Evolutionary conservation across 2,113 vertebrate species (phyloP).

Genomic region (Crotalus viridis): DNA sequence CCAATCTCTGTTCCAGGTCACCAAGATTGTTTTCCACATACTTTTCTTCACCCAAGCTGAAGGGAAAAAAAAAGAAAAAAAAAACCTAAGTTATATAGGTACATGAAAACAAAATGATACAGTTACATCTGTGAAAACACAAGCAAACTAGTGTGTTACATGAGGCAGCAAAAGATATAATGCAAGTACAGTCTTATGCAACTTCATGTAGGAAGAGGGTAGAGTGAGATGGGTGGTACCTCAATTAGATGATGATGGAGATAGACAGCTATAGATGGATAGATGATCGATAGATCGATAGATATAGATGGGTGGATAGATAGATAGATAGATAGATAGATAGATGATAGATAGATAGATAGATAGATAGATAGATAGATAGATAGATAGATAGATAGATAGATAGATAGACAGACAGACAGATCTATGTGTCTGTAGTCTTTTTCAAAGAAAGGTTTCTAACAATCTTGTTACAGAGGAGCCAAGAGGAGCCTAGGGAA

Average conservation of each 20-base stretch:
- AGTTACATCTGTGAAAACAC: neutral
- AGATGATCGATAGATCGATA: neutral
- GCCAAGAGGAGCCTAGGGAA: neutral
- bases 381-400: no score
- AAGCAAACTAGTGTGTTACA: neutral
- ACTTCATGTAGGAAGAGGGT: neutral
- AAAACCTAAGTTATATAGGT: neutral
- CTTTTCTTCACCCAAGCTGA: neutral
- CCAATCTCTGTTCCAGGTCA: neutral
- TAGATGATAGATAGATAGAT: neutral
- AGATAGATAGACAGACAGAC: neutral
- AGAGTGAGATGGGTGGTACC: neutral
- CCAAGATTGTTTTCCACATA: neutral
- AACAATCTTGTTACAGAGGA: neutral
- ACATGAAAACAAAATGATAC: neutral
- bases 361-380: no score
- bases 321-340: neutral
- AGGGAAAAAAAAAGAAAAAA: neutral
- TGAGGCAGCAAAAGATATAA: neutral
- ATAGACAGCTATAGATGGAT: neutral
- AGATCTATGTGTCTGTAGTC: neutral
- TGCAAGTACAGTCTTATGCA: neutral
- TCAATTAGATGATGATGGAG: neutral
- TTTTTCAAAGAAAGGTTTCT: neutral
- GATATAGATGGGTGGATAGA: neutral